phyloP scores from a whole-genome alignment of 2,888 invertebrate genomes.

The Eristalis tenax region DNA sequence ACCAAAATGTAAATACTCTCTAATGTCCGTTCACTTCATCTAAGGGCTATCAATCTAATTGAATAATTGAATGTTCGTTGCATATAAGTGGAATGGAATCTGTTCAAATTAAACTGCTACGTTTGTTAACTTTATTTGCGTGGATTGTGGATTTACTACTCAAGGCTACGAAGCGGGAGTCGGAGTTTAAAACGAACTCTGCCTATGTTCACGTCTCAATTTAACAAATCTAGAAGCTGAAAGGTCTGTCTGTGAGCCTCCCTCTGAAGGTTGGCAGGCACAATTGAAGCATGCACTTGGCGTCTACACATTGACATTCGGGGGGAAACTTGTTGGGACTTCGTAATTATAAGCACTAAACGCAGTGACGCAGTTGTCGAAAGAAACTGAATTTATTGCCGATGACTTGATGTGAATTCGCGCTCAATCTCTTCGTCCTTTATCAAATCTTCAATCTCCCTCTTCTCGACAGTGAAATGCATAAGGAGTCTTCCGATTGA shows the following conservation, averaged over 20 bases:
- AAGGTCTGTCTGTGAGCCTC: neutral
- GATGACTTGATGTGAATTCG: too few relatives aligned
- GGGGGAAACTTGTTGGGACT: too few relatives aligned
- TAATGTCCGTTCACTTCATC: neutral
- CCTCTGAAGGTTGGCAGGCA: neutral
- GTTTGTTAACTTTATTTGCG: neutral
- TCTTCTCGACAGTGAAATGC: neutral
- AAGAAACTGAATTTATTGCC: too few relatives aligned
- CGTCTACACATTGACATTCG: neutral
- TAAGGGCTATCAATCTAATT: conserved; percentile 48
- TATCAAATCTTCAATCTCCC: neutral
- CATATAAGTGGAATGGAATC: conserved; percentile 64
- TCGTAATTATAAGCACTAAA: too few relatives aligned
- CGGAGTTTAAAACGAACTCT: neutral
- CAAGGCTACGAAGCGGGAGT: neutral
- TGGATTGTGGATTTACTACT: neutral
- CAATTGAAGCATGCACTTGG: neutral
- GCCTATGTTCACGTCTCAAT: too few relatives aligned
- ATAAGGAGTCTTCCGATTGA: neutral
- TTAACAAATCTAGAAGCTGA: too few relatives aligned
- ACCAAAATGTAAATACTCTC: conserved; percentile 34
- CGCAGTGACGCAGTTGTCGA: too few relatives aligned
- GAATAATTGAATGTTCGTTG: conserved; percentile 66
- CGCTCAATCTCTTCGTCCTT: neutral
- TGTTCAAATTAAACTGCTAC: conserved; percentile 12